Evolutionary conservation across 2,113 vertebrate genomes (phyloP).

Genomic region (Dromaius novaehollandiae): DNA sequence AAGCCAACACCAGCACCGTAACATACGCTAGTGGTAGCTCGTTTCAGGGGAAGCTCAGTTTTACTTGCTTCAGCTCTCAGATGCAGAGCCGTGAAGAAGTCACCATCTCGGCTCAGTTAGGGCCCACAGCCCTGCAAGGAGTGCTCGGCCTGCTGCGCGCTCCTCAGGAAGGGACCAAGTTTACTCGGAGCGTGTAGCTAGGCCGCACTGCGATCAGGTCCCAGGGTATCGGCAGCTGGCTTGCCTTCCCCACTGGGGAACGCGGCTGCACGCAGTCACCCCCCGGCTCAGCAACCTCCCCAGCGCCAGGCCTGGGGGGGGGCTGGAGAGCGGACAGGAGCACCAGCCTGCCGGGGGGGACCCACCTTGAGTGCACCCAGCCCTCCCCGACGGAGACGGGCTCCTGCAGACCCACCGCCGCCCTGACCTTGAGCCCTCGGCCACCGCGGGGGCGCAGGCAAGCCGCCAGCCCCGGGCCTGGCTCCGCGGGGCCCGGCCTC

Average conservation of each 20-base stretch:
- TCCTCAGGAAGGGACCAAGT: not conserved
- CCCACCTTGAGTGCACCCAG: not conserved
- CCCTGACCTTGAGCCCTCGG: constrained; percentile 34
- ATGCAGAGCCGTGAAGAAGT: not conserved
- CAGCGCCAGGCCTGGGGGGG: not conserved
- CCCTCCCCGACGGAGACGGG: not conserved
- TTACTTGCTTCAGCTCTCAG: not conserved
- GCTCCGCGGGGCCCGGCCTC: no score
- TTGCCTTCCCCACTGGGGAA: not conserved
- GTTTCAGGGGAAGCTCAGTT: not conserved
- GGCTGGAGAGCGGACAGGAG: no score
- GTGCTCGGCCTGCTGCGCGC: not conserved
- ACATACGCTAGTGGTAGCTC: not conserved
- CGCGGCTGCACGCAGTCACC: not conserved
- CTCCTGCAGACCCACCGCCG: not conserved
- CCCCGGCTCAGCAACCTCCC: not conserved
- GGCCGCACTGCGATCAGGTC: not conserved
- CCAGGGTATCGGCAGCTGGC: not conserved
- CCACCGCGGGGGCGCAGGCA: not conserved
- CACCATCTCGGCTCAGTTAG: accelerated
- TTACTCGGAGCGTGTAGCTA: not conserved
- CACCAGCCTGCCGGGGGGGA: not conserved
- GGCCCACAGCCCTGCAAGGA: not conserved
- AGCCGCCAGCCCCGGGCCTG: not conserved
- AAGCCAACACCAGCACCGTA: not conserved